These are phyloP conservation scores for Harpalus rubripes DNA, from an alignment of 2,888 invertebrate genomes.

Conservation along the genomic window DNA sequence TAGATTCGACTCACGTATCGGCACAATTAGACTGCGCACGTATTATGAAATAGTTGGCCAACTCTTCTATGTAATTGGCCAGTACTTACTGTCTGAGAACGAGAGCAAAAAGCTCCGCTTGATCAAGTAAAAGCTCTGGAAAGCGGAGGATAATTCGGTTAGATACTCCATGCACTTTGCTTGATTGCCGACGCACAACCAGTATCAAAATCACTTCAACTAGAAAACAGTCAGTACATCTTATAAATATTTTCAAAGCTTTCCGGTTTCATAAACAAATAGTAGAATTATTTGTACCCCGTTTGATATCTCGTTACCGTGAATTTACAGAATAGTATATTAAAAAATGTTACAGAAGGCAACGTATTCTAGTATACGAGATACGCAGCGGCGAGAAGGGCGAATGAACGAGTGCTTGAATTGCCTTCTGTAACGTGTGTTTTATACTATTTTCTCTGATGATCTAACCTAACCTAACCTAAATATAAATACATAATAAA, in stretches of 20 bases:
- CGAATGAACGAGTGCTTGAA: no score
- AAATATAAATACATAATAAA: no score
- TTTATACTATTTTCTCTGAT: no score
- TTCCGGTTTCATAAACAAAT: neutral
- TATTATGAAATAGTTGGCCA: conserved; percentile 30
- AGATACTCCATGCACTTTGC: conserved; percentile 28
- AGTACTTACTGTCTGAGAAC: conserved; percentile 8
- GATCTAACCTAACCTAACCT: no score
- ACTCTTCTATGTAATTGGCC: conserved; percentile 10
- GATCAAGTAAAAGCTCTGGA: conserved; percentile 37
- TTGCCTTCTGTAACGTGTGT: no score
- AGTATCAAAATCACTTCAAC: neutral
- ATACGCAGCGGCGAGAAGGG: no score
- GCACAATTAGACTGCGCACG: conserved; percentile 33
- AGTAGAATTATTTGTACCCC: neutral
- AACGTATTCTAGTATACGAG: no score
- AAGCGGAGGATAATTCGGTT: conserved; percentile 24
- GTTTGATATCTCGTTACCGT: neutral
- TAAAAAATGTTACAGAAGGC: no score
- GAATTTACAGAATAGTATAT: no score
- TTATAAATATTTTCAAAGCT: neutral
- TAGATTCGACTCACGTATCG: conserved; percentile 17
- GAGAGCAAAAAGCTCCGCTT: conserved; percentile 10
- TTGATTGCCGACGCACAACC: conserved; percentile 13
- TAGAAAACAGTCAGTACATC: neutral